Evolutionary conservation across 1,140 invertebrate genomes (phyloP).

Genomic region (Drosophila bocki): DNA sequence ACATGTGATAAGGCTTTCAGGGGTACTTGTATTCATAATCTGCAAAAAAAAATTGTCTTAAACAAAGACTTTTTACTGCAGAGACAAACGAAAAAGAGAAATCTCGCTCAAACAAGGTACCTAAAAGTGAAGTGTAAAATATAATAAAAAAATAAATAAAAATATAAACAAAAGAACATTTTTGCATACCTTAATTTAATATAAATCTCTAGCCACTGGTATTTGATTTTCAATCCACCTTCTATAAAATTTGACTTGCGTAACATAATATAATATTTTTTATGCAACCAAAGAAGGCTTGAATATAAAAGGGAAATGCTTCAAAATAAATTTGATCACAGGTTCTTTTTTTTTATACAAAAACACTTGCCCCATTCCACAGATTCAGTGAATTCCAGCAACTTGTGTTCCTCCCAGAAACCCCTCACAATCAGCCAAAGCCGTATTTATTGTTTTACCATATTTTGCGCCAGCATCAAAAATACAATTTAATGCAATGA

Average conservation of each 20-base stretch:
- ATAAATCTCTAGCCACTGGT: neutral
- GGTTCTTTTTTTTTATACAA: neutral
- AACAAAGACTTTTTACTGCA: slow-evolving; percentile 51
- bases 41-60: slow-evolving; percentile 46
- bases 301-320: neutral
- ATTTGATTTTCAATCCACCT: neutral
- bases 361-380: neutral
- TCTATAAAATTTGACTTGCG: neutral
- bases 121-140: too few species aligned
- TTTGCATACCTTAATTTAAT: neutral
- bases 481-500: slow-evolving; percentile 46
- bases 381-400: neutral
- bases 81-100: neutral
- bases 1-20: slow-evolving; percentile 55
- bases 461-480: slow-evolving; percentile 34
- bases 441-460: slow-evolving; percentile 47
- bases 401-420: neutral
- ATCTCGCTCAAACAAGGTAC: too few species aligned
- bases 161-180: slow-evolving; percentile 2
- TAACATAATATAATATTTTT: neutral
- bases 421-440: slow-evolving; percentile 14
- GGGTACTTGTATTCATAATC: slow-evolving; percentile 65
- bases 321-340: slow-evolving; percentile 3
- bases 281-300: neutral
- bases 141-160: neutral